These are phyloP conservation scores for Embiotoca jacksoni DNA, from an alignment of 2,113 vertebrate species.

Conservation along the genomic window DNA sequence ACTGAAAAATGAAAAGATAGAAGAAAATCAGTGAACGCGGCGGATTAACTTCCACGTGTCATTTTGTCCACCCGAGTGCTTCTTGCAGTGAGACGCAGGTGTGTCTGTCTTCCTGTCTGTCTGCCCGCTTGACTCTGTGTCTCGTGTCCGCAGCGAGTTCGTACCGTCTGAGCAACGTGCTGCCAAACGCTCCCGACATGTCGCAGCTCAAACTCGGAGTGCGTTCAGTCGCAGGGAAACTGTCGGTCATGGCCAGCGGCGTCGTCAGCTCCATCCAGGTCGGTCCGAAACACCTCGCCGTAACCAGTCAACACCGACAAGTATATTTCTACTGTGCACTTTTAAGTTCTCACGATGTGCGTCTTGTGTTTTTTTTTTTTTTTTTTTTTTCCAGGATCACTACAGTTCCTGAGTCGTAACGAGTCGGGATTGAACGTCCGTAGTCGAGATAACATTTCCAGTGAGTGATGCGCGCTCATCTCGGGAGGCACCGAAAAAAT, in stretches of 20 bases:
- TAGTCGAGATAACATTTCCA: constrained; percentile 5
- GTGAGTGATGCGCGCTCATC: constrained; percentile 14
- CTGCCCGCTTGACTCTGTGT: neutral
- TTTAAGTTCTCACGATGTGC: neutral
- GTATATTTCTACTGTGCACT: neutral
- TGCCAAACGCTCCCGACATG: constrained; percentile 94
- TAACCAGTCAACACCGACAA: neutral
- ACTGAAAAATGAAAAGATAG: no score
- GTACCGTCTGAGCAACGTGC: constrained; percentile 89
- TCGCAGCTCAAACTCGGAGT: constrained; percentile 94
- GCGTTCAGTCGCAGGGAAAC: constrained; percentile 92
- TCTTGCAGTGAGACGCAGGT: neutral
- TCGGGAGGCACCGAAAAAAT: neutral
- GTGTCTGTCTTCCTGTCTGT: neutral
- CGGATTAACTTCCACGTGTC: no score
- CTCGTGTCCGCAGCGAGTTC: constrained; percentile 76
- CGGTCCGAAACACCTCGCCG: constrained; percentile 33
- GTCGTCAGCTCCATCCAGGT: constrained; percentile 97
- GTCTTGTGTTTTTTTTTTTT: neutral
- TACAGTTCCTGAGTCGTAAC: constrained; percentile 77
- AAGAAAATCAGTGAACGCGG: neutral
- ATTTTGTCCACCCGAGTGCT: neutral
- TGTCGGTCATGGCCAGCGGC: constrained; percentile 95
- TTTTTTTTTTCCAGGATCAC: constrained; percentile 78
- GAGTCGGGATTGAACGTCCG: neutral